Conservation (phyloP, 1,140 invertebrate genomes). For the Drosophila nikananu region DNA sequence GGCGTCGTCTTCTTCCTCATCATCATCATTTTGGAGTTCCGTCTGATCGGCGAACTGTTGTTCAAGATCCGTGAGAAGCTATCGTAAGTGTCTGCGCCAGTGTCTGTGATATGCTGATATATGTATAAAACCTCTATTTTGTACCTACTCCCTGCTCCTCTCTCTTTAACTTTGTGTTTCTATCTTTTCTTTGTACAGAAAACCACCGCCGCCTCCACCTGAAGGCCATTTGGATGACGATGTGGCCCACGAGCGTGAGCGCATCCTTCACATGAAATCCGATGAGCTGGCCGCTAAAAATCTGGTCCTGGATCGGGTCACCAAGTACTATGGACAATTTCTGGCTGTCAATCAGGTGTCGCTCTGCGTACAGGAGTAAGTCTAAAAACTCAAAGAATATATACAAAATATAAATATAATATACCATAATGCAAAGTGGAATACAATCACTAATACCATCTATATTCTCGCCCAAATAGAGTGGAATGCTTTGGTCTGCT, state of each 20-base stretch:
- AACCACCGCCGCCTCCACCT: constrained; percentile 48
- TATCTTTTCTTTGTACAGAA: constrained; percentile 27
- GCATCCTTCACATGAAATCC: constrained; percentile 61
- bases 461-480: constrained; percentile 76
- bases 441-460: background rate
- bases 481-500: constrained; percentile 95
- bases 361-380: constrained; percentile 86
- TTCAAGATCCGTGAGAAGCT: constrained; percentile 36
- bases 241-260: constrained; percentile 84
- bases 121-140: too few species aligned
- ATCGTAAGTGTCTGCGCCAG: constrained; percentile 52
- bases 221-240: constrained; percentile 80
- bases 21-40: constrained; percentile 62
- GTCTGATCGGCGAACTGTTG: constrained; percentile 58
- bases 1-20: constrained; percentile 59
- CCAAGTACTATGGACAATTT: constrained; percentile 89
- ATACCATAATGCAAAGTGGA: background rate
- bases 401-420: background rate
- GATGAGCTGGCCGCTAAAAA: constrained; percentile 63
- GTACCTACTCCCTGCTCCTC: too few species aligned
- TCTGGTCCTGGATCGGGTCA: constrained; percentile 86
- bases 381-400: background rate
- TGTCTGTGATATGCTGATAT: too few species aligned
- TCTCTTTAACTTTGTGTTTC: background rate
- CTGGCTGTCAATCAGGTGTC: constrained; percentile 90